Base-by-base conservation (phyloP, 2,113 vertebrate genomes). In the Hymenochirus boettgeri region DNA sequence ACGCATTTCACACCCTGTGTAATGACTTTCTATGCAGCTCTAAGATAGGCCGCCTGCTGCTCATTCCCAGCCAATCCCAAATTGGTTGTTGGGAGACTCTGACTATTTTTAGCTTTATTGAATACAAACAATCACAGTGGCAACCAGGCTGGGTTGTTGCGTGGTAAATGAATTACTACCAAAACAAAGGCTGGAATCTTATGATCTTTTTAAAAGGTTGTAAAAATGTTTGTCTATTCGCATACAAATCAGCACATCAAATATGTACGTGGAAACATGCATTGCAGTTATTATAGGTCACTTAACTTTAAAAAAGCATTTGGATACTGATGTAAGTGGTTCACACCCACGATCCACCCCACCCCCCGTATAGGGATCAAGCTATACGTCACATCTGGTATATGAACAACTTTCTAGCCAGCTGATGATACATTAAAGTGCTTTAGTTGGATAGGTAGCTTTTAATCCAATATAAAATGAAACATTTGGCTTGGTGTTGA, bases 91-190 rank as follows among this genome's bases (percentile, higher is more conserved):
- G 47, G 65, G 57, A 48, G 52, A 50, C 24, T 26, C 22, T n/a
- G 7, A 22, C 56, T 69, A 69, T 69, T 69, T 69, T 69, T 69
- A 69, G 65, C 65, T 60, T 11, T 1, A 25, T 17, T 51, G 35
- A 37, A 26, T 27, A 50, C 6, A 57, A 15, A 48, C 19, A 48
- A 6, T 48, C 18, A 27, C 31, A 27, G 18, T 9, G 18, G 46
- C 42, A 35, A 9, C 15, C 25, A 29, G 23, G 18, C 33, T 53
- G 47, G 47, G 47, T 45, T 53, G 65, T 60, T 60, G 47, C 47
- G 18, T 47, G 4, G 60, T 21, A 21, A 29, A 53, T 69, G 57
- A 60, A 69, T 69, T 56, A 15, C 53, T 31, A 12, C 31, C 7
- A 45, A 29, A 47, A 57, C 21, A 19, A 23, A 22, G 39, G 27